These are phyloP conservation scores for Sceloporus undulatus DNA, from an alignment of 2,113 vertebrate genomes.

Conservation along the genomic window DNA sequence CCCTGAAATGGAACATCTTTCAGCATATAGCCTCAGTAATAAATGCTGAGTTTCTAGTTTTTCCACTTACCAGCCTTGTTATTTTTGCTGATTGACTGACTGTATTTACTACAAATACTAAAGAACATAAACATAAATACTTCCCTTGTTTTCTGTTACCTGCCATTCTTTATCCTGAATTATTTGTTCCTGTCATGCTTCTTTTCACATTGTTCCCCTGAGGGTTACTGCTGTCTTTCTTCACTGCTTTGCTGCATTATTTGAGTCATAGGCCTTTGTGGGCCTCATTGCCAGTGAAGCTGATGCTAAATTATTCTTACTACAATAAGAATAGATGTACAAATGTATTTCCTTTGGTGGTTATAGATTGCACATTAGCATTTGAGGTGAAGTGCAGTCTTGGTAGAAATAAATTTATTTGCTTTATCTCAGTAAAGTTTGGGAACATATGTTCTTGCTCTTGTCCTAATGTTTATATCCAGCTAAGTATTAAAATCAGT, in stretches of 20 bases:
- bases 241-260: constrained; percentile 37
- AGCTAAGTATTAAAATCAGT: constrained; percentile 31
- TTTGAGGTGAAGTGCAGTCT: neutral
- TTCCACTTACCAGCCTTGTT: neutral
- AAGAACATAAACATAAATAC: neutral
- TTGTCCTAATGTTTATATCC: constrained; percentile 3
- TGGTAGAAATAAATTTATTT: constrained; percentile 23
- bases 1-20: neutral
- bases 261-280: constrained; percentile 48
- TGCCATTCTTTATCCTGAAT: constrained; percentile 48
- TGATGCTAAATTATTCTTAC: constrained; percentile 32
- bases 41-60: neutral
- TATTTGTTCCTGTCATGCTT: constrained; percentile 58
- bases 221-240: constrained; percentile 41
- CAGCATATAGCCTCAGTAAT: neutral
- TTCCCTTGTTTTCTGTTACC: constrained; percentile 45
- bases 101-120: neutral
- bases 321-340: constrained; percentile 24
- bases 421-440: neutral
- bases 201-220: constrained; percentile 46
- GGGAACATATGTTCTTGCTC: neutral
- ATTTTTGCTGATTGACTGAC: neutral
- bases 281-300: constrained; percentile 53
- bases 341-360: constrained; percentile 14
- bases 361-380: constrained; percentile 28